Percentiles rank a stretch among this genome's conserved stretches.
phyloP scores from a whole-genome alignment of 64 coral and sea anemone species.

The Astreopora myriophthalma region DNA sequence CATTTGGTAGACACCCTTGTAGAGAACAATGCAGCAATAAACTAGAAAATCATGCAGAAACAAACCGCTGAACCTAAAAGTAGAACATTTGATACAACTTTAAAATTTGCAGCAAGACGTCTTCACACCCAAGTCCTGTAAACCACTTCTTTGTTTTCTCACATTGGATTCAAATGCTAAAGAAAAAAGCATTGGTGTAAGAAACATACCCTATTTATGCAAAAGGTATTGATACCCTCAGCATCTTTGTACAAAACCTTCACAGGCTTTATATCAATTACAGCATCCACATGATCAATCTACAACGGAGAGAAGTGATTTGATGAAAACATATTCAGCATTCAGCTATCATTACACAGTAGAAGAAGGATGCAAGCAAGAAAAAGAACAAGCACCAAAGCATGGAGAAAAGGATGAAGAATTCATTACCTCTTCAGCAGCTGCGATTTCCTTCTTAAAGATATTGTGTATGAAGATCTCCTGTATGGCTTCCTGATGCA shows the following conservation, averaged over 20 bases:
- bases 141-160: too few relatives aligned
- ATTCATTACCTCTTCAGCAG: not conserved
- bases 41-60: too few relatives aligned
- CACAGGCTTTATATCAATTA: not conserved
- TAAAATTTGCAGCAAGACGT: too few relatives aligned
- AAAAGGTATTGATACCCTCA: conserved; percentile 80
- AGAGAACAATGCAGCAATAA: too few relatives aligned
- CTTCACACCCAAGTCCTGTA: too few relatives aligned
- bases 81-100: too few relatives aligned
- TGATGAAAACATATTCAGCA: not conserved
- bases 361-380: not conserved
- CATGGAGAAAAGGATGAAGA: too few relatives aligned
- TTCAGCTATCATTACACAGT: not conserved
- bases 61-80: too few relatives aligned
- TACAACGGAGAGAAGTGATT: not conserved
- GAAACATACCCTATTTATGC: conserved; percentile 67
- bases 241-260: conserved; percentile 76
- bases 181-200: not conserved
- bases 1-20: too few relatives aligned
- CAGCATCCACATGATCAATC: conserved; percentile 44
- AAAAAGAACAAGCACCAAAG: too few relatives aligned
- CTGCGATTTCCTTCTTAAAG: conserved; percentile 65
- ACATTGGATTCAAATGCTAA: too few relatives aligned
- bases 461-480: conserved; percentile 86
- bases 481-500: conserved; percentile 79